Evolutionary conservation across 2,797 vertebrate genomes (phyloP).

Genomic region (Antrozous pallidus): DNA sequence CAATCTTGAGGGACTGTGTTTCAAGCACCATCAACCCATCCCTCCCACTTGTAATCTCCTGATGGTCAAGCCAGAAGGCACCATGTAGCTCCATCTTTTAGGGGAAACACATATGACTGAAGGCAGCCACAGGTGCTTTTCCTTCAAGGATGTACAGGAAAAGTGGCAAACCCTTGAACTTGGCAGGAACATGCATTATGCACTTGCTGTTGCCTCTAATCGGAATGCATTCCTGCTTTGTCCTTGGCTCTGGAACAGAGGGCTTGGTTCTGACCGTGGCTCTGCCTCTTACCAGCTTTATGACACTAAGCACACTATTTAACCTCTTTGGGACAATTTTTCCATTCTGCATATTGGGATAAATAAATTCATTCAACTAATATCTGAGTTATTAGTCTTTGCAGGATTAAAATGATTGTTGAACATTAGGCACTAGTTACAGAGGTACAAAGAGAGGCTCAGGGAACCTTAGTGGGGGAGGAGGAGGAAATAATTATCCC

Average conservation of each 20-base stretch:
- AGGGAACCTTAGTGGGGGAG: background rate
- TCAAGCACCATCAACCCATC: background rate
- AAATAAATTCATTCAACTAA: background rate
- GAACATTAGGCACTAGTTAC: background rate
- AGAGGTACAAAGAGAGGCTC: background rate
- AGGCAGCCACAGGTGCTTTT: accelerated
- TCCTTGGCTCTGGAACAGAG: background rate
- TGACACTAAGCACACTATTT: accelerated
- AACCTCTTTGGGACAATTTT: background rate
- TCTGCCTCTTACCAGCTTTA: background rate
- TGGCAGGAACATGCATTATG: accelerated
- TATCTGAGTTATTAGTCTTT: background rate
- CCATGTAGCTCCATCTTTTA: background rate
- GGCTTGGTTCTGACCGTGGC: accelerated
- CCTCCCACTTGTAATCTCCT: too few species aligned
- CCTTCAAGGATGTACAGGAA: accelerated
- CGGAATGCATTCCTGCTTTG: accelerated
- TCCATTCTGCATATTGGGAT: background rate
- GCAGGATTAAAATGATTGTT: background rate
- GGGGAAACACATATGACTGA: accelerated
- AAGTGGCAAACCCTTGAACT: background rate
- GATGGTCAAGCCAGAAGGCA: accelerated
- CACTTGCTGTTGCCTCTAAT: accelerated
- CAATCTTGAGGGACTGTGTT: accelerated
- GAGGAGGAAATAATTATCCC: too few species aligned